Base-by-base conservation (phyloP, 2,113 vertebrate genomes). In the Phaetusa simplex region DNA sequence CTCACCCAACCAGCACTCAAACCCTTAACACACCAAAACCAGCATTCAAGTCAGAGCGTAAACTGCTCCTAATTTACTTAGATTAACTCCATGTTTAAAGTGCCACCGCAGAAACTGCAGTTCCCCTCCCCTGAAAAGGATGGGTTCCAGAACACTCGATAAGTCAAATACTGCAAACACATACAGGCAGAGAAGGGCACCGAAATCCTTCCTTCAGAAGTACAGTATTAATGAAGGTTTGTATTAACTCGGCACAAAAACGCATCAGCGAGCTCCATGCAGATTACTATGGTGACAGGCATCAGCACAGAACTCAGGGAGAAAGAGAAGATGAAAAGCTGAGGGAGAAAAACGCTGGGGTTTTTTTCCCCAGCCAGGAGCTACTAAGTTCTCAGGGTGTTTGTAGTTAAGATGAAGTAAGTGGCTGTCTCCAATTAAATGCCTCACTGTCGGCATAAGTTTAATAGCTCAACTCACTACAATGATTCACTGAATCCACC, bases 41-140 rank as follows among this genome's bases (percentile, higher is more conserved):
- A 89, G 62, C 52, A 80, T 61, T 92, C 72, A 82, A 96, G 94
- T 86, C 81, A 90, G 92, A 94, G 90, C 34, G 11, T 96, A 97
- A 97, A 94, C 90, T 91, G 95, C 86, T 90, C 86, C 79, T 97
- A 71, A 88, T 94, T 97, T 97, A 93, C 86, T 96, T 79, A 92
- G 91, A 95, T 90, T 91, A 96, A 95, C 84, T 95, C 62, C 29
- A 34, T 3, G 24, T 74, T 89, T 59, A 84, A 95, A 96, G 58
- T 83, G n/a, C 64, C 61, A 73, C 42, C 3, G 7, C 61, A 56
- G 80, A 94, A 92, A 52, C 79, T 0, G 36, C 95, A 88, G 58
- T 67, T 95, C 17, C 50, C 23, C 23, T 76, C 62, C 47, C 55
- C 67, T 71, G 40, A 49, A 94, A 95, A 90, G 9, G 24, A 83